Base-by-base conservation (phyloP, 2,113 vertebrate genomes). In the Microtus montanus region DNA sequence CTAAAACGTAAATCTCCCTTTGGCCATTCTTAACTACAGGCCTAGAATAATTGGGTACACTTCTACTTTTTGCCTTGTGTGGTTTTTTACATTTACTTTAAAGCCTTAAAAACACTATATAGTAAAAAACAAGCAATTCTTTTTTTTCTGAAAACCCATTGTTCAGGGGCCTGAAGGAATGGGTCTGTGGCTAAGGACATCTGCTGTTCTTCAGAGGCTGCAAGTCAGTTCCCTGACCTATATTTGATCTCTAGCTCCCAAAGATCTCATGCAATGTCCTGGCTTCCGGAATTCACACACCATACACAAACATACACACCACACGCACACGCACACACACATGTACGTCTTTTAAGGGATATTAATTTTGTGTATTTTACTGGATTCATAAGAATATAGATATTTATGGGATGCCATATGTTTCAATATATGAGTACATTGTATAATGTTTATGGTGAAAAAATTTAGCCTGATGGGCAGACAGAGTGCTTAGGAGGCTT, bases 51-150 rank as follows among this genome's bases (percentile, higher is more conserved):
- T 90, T 5, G 68, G 0, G 38, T 75, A 11, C 13, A 86, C 11
- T 9, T 74, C 15, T 58, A 11, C 84, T 47, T 22, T 92, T 91
- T 74, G 13, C 33, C 84, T 94, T 95, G 92, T 85, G 22, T 71
- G n/a, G 7, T 5, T 87, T 41, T 92, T 89, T 88, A 85, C n/a
- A 77, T 90, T 87, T 49, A 41, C 38, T 94, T 75, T 94, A 89
- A 73, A 92, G 68, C 4, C 20, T 7, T 80, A 13, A 88, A 91
- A 96, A 68, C 35, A 52, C 5, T 87, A 3, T 58, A 30, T 44
- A 64, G 4, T 64, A 28, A 41, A 64, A 22, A 44, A 44, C 58
- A 30, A 63, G 80, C 13, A 17, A 15, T 28, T 77, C 17, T 83
- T 19, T 75, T 90, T 90, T 35, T 80, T 35, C 47, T 85, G 38